These are phyloP conservation scores for Teleiodes luculella DNA, from an alignment of 2,888 invertebrate genomes.

Conservation along the genomic window DNA sequence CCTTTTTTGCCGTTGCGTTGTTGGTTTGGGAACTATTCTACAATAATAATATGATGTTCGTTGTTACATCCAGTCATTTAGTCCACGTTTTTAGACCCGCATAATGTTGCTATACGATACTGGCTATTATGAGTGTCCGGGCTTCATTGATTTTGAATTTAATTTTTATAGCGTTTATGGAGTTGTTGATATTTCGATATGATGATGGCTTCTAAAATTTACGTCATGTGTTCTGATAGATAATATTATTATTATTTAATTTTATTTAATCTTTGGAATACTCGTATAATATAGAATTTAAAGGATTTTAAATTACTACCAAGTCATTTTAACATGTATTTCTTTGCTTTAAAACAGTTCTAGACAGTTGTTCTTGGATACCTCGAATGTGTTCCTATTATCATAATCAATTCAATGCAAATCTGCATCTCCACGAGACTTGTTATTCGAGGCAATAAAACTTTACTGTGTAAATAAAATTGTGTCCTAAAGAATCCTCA, in stretches of 20 bases:
- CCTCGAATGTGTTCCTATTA: neutral
- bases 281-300: too few relatives aligned
- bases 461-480: neutral
- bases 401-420: neutral
- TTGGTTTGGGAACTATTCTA: slow-evolving; percentile 27
- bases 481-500: neutral
- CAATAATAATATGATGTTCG: slow-evolving; percentile 49
- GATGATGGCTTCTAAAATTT: too few relatives aligned
- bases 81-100: slow-evolving; percentile 57
- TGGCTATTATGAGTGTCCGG: slow-evolving; percentile 45
- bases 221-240: neutral
- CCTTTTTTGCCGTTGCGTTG: slow-evolving; percentile 25
- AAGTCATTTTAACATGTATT: too few relatives aligned
- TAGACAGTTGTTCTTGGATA: neutral
- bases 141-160: slow-evolving; percentile 13
- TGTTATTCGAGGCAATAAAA: neutral
- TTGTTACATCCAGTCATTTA: slow-evolving; percentile 46
- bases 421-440: neutral
- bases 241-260: too few relatives aligned
- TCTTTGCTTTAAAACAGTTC: too few relatives aligned
- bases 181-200: neutral
- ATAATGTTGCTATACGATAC: slow-evolving; percentile 37
- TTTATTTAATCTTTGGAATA: too few relatives aligned
- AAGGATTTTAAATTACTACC: too few relatives aligned
- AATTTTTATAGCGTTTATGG: neutral